These are phyloP conservation scores for Drosophila mercatorum DNA, from an alignment of 2,888 invertebrate genomes.

Conservation along the genomic window DNA sequence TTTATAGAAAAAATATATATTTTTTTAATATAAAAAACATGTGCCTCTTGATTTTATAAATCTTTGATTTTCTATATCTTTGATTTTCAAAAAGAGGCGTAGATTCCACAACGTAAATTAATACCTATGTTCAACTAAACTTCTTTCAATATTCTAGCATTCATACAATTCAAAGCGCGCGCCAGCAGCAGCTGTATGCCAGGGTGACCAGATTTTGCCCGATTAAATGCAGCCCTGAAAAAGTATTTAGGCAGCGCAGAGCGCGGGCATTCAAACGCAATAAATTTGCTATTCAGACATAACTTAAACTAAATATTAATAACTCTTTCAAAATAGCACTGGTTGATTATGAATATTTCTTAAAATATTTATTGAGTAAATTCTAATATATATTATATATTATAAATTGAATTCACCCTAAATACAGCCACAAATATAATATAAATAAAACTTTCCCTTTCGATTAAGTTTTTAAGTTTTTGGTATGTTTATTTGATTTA, in stretches of 20 bases:
- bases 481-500: slow-evolving; percentile 55
- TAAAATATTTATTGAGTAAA: too few relatives aligned
- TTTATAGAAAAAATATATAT: background rate
- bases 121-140: too few relatives aligned
- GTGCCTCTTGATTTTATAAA: too few relatives aligned
- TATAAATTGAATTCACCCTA: too few relatives aligned
- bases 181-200: background rate
- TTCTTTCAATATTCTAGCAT: background rate
- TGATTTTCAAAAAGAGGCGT: too few relatives aligned
- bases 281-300: background rate
- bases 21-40: background rate
- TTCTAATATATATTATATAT: too few relatives aligned
- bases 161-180: slow-evolving; percentile 13
- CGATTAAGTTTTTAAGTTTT: slow-evolving; percentile 8
- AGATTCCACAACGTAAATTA: too few relatives aligned
- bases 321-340: background rate
- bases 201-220: slow-evolving; percentile 30
- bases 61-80: too few relatives aligned
- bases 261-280: background rate
- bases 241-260: background rate
- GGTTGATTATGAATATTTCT: too few relatives aligned
- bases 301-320: background rate
- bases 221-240: slow-evolving; percentile 20
- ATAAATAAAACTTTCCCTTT: background rate
- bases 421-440: background rate